Evolutionary conservation across 2,797 vertebrate genomes (phyloP).

Genomic region (Scomberomorus guttatus): DNA sequence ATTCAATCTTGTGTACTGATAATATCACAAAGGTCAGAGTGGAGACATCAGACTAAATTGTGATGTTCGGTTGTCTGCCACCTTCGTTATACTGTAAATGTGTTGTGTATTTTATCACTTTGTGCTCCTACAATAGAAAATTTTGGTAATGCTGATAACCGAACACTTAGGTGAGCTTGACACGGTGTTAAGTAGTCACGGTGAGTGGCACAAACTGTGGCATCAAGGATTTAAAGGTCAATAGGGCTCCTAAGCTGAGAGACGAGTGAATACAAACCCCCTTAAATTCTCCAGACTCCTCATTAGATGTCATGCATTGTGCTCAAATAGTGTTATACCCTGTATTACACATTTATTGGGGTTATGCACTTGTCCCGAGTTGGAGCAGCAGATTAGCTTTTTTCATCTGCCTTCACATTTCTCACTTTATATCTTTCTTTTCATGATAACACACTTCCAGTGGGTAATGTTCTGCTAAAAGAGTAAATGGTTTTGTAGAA

Average conservation of each 20-base stretch:
- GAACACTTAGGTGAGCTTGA: conserved; percentile 32
- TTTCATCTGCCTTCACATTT: conserved; percentile 2
- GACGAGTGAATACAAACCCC: conserved; percentile 43
- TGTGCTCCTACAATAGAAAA: background rate
- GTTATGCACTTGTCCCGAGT: conserved; percentile 25
- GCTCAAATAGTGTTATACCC: conserved; percentile 29
- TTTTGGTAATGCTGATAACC: conserved; percentile 28
- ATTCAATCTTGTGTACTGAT: conserved; percentile 3
- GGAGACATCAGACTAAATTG: conserved; percentile 3
- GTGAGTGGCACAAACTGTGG: conserved; percentile 34
- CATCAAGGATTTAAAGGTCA: conserved; percentile 71
- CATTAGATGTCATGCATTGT: conserved; percentile 50
- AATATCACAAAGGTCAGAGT: conserved; percentile 26
- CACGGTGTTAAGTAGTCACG: conserved; percentile 22
- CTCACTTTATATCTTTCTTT: background rate
- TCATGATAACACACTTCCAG: background rate
- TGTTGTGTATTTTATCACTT: background rate
- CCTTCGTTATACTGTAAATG: background rate
- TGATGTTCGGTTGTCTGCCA: conserved; percentile 10
- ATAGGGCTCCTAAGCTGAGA: conserved; percentile 39
- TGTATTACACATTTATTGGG: conserved; percentile 53
- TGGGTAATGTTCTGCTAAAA: background rate
- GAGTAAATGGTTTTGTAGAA: background rate
- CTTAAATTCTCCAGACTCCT: conserved; percentile 53
- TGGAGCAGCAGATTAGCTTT: conserved; percentile 23